Percentiles rank a stretch among this genome's conserved stretches.
Evolutionary conservation across 2,888 invertebrate species (phyloP).

Genomic region (Siphonodentalium dalli): DNA sequence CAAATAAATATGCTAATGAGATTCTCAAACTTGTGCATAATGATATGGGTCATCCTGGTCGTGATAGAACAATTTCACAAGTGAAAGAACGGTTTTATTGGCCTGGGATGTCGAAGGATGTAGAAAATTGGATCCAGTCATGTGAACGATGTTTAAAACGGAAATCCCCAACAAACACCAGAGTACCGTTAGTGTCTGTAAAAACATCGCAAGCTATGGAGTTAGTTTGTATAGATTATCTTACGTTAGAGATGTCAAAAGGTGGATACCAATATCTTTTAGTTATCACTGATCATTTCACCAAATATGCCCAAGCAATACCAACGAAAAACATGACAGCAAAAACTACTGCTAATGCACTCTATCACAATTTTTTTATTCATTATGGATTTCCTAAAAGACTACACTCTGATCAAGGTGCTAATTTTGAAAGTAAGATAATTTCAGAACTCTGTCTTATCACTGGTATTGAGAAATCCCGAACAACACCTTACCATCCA

Average conservation of each 20-base stretch:
- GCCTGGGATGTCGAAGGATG: conserved; percentile 7
- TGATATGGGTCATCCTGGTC: conserved; percentile 21
- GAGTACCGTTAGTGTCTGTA: conserved; percentile 14
- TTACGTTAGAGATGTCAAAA: conserved; percentile 12
- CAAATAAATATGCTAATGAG: background rate
- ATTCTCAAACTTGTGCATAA: conserved; percentile 12
- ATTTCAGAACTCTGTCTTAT: conserved; percentile 21
- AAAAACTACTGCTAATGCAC: conserved; percentile 19
- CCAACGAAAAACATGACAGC: conserved; percentile 26
- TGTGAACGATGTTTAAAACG: conserved; percentile 9
- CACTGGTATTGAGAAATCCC: conserved; percentile 17
- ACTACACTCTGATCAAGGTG: conserved; percentile 26
- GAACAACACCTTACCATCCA: conserved; percentile 29
- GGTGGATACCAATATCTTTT: conserved; percentile 8
- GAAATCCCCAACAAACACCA: conserved; percentile 5
- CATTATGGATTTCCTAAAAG: conserved; percentile 24
- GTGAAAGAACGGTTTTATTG: conserved; percentile 11
- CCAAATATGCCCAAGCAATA: conserved; percentile 16
- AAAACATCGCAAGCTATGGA: conserved; percentile 15
- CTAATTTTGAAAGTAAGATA: conserved; percentile 21
- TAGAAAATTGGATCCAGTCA: conserved; percentile 1
- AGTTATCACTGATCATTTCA: conserved; percentile 22
- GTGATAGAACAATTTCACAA: conserved; percentile 10
- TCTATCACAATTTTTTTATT: conserved; percentile 20
- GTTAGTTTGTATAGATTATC: conserved; percentile 15